A percentile compares a stretch with the other conserved stretches of the same genome.
Evolutionary conservation across 2,888 invertebrate species (phyloP).

Genomic region (Cecidostiba fungosa): DNA sequence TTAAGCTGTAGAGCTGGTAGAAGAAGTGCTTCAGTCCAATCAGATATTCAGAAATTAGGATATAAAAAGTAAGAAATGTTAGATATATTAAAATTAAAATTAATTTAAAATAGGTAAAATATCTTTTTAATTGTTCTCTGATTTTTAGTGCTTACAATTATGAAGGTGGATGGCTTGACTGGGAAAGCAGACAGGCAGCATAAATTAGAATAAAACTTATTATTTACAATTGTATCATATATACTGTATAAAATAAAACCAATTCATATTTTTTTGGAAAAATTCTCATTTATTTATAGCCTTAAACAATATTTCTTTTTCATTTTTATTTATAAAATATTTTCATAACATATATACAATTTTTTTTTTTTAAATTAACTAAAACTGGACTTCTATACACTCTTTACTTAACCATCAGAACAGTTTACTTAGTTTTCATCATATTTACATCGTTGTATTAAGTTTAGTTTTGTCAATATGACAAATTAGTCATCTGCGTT

Average conservation of each 20-base stretch:
- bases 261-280: not conserved
- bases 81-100: not conserved
- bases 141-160: slow-evolving; percentile 83
- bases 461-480: not conserved
- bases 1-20: slow-evolving; percentile 87
- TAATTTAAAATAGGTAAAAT: not conserved
- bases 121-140: slow-evolving; percentile 50
- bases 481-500: slow-evolving; percentile 6
- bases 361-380: slow-evolving; percentile 16
- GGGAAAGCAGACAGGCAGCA: slow-evolving; percentile 79
- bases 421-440: not conserved
- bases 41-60: slow-evolving; percentile 82
- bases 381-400: not conserved
- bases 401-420: not conserved
- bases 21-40: slow-evolving; percentile 84
- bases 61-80: slow-evolving; percentile 82
- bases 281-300: slow-evolving; percentile 32
- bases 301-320: slow-evolving; percentile 8
- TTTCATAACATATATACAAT: slow-evolving; percentile 41
- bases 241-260: not conserved
- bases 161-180: slow-evolving; percentile 83
- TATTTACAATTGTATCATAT: too few species aligned
- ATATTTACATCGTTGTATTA: slow-evolving; percentile 28
- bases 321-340: slow-evolving; percentile 3
- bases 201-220: not conserved